Evolutionary conservation across 1,140 invertebrate species (phyloP).

Genomic region (Drosophila hydei): DNA sequence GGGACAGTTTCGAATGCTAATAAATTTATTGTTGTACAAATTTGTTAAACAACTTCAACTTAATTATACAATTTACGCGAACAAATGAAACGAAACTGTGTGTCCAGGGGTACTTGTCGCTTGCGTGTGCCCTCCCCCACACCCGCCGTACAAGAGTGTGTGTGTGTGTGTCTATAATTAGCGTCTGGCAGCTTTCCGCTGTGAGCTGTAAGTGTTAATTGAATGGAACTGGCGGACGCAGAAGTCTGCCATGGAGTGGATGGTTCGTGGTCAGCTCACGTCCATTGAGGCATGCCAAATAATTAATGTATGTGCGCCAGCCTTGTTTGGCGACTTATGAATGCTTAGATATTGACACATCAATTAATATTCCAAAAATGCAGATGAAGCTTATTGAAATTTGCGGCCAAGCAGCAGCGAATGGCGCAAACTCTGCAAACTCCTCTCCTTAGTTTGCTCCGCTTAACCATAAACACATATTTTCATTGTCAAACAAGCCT

Average conservation of each 20-base stretch:
- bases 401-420: conserved; percentile 61
- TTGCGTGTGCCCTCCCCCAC: conserved; percentile 25
- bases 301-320: conserved; percentile 9
- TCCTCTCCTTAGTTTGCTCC: too few relatives aligned
- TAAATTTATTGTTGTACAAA: conserved; percentile 76
- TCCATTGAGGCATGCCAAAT: conserved; percentile 12
- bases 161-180: conserved; percentile 58
- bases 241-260: conserved; percentile 15
- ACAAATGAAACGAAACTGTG: conserved; percentile 58
- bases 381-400: conserved; percentile 66
- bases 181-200: conserved; percentile 50
- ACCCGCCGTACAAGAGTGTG: background rate
- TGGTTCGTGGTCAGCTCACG: conserved; percentile 15
- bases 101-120: conserved; percentile 14
- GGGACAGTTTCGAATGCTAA: conserved; percentile 47
- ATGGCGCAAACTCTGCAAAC: too few relatives aligned
- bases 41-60: conserved; percentile 75
- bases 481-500: conserved; percentile 59
- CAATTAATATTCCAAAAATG: conserved; percentile 71
- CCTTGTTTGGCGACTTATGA: conserved; percentile 58
- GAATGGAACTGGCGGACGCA: conserved; percentile 27
- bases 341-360: conserved; percentile 55
- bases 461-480: conserved; percentile 62
- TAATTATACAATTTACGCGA: conserved; percentile 68
- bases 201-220: conserved; percentile 58